Percentiles rank a stretch among this genome's conserved stretches.
These are phyloP conservation scores for Gymnarchus niloticus DNA, from an alignment of 2,113 vertebrate genomes.

Conservation along the genomic window DNA sequence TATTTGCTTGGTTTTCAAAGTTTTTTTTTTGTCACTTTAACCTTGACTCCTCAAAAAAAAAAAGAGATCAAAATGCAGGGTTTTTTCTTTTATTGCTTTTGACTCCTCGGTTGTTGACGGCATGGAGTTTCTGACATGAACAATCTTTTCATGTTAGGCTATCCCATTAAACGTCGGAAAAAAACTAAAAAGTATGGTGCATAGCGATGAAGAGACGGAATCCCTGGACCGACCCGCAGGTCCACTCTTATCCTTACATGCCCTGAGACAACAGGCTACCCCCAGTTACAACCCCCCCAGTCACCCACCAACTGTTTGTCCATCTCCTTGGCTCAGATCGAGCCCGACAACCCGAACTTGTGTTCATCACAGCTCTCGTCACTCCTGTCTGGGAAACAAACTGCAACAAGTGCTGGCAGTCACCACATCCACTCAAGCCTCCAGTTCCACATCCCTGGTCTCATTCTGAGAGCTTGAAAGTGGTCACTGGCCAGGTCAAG, in stretches of 20 bases:
- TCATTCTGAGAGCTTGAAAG: neutral
- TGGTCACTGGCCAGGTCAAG: neutral
- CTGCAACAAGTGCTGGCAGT: neutral
- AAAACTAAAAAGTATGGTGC: neutral
- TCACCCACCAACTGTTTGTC: neutral
- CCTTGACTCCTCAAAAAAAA: neutral
- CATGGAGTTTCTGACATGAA: neutral
- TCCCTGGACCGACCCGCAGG: neutral
- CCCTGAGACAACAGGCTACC: neutral
- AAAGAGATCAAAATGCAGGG: neutral
- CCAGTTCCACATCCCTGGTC: neutral
- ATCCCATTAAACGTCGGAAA: neutral
- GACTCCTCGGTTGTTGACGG: neutral
- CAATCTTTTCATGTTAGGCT: neutral
- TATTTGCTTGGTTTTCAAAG: neutral
- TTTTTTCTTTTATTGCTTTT: neutral
- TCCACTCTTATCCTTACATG: neutral
- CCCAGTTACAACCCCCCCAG: neutral
- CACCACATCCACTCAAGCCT: neutral
- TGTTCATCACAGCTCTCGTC: constrained; percentile 12
- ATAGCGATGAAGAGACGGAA: neutral
- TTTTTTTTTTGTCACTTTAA: neutral
- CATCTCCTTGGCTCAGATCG: neutral
- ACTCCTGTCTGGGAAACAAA: neutral
- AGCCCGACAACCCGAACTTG: neutral